Conservation (phyloP, 2,888 invertebrate species). For the Drosophila colorata region DNA sequence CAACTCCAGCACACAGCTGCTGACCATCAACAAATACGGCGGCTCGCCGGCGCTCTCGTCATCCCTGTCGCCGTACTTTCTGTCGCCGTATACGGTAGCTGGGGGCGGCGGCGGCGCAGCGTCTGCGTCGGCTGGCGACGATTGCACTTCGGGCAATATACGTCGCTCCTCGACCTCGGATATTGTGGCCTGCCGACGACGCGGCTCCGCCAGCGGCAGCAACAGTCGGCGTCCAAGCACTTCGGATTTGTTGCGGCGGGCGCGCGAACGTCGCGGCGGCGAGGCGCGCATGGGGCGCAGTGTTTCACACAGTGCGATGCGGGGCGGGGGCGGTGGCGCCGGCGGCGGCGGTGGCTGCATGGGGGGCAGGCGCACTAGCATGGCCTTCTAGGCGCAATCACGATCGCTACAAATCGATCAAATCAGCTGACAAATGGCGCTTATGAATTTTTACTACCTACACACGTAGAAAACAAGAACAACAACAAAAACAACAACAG, state of each 20-base stretch:
- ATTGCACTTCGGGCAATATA: constrained; percentile 74
- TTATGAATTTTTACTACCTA: constrained; percentile 69
- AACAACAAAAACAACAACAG: constrained; percentile 26
- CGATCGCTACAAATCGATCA: constrained; percentile 12
- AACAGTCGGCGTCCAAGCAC: constrained; percentile 84
- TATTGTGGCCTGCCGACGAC: constrained; percentile 81
- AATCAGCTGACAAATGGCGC: constrained; percentile 73
- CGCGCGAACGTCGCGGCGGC: constrained; percentile 84
- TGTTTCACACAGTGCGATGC: constrained; percentile 83
- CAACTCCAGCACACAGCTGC: constrained; percentile 76
- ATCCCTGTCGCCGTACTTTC: constrained; percentile 82
- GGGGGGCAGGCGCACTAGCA: constrained; percentile 84
- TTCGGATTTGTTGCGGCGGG: constrained; percentile 83
- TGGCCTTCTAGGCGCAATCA: constrained; percentile 80
- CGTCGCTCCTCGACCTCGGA: constrained; percentile 85
- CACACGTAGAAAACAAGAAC: constrained; percentile 13
- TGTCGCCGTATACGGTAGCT: constrained; percentile 77
- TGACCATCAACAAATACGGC: constrained; percentile 73
- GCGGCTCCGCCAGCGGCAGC: constrained; percentile 73
- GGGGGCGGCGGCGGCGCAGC: constrained; percentile 11
- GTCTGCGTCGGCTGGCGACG: constrained; percentile 6
- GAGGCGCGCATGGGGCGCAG: constrained; percentile 84
- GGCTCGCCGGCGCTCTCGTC: constrained; percentile 49
- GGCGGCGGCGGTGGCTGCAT: constrained; percentile 73
- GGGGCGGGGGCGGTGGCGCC: constrained; percentile 63